Evolutionary conservation across 2,888 invertebrate species (phyloP).

Genomic region (Phyto melanocephala): DNA sequence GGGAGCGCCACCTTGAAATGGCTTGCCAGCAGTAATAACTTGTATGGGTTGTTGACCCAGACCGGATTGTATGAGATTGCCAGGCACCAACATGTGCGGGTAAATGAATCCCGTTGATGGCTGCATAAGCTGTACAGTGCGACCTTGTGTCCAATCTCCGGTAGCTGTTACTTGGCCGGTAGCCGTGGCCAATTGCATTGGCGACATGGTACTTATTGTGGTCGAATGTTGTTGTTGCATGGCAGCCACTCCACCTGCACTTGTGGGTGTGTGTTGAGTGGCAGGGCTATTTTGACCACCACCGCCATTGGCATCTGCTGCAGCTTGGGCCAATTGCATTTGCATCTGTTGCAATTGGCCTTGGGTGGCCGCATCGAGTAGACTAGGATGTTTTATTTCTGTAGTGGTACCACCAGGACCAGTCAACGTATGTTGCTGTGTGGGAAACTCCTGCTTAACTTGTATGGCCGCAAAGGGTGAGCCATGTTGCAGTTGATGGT

Average conservation of each 20-base stretch:
- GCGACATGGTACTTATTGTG: slow-evolving; percentile 88
- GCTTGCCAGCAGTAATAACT: slow-evolving; percentile 87
- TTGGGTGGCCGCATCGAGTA: slow-evolving; percentile 79
- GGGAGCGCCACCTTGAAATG: slow-evolving; percentile 90
- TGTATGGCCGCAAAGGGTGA: slow-evolving; percentile 79
- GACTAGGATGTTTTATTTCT: slow-evolving; percentile 75
- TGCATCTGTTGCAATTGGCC: slow-evolving; percentile 80
- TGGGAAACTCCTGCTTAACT: slow-evolving; percentile 78
- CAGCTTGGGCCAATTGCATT: slow-evolving; percentile 76
- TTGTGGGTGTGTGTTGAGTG: slow-evolving; percentile 78
- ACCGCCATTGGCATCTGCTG: slow-evolving; percentile 67
- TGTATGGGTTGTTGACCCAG: slow-evolving; percentile 77
- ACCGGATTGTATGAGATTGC: slow-evolving; percentile 84
- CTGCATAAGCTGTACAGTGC: slow-evolving; percentile 91
- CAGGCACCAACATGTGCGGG: slow-evolving; percentile 90
- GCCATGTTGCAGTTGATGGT: slow-evolving; percentile 81
- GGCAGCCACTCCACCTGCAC: slow-evolving; percentile 68
- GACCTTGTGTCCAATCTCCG: slow-evolving; percentile 84
- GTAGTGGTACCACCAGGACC: slow-evolving; percentile 66
- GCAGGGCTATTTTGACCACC: slow-evolving; percentile 79
- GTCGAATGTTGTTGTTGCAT: slow-evolving; percentile 80
- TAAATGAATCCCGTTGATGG: slow-evolving; percentile 84
- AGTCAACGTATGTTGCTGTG: slow-evolving; percentile 55
- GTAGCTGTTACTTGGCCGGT: slow-evolving; percentile 82
- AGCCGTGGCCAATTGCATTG: slow-evolving; percentile 83